phyloP scores from a whole-genome alignment of 2,113 vertebrate genomes.

The Xerus inauris region DNA sequence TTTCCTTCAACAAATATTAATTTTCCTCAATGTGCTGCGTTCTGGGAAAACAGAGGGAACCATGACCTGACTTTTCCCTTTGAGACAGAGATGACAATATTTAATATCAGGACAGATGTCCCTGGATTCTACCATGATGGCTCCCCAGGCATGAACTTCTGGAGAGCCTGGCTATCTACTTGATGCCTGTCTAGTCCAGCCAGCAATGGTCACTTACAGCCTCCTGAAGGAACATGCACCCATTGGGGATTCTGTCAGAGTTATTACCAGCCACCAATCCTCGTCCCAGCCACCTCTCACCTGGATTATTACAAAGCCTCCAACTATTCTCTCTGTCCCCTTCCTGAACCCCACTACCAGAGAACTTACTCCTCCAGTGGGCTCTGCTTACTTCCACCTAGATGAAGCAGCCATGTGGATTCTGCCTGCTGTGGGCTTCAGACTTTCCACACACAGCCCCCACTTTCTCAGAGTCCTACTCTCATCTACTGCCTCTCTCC shows the following conservation, averaged over 20 bases:
- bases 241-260: background rate
- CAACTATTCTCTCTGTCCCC: background rate
- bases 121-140: background rate
- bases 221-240: background rate
- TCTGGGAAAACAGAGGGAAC: background rate
- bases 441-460: background rate
- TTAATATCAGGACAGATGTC: background rate
- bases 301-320: background rate
- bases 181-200: background rate
- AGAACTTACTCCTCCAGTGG: background rate
- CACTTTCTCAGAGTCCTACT: background rate
- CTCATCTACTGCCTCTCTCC: background rate
- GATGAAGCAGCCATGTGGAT: background rate
- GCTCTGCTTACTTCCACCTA: background rate
- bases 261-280: background rate
- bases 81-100: background rate
- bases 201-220: background rate
- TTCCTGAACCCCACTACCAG: background rate
- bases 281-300: background rate
- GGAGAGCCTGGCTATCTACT: background rate
- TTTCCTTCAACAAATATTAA: slow-evolving; percentile 14
- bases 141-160: background rate
- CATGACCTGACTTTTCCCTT: background rate
- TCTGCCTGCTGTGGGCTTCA: background rate
- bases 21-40: background rate